Percentiles rank a stretch among this genome's conserved stretches.
phyloP scores from a whole-genome alignment of 2,113 vertebrate genomes.

The Gymnocephalus cernua region DNA sequence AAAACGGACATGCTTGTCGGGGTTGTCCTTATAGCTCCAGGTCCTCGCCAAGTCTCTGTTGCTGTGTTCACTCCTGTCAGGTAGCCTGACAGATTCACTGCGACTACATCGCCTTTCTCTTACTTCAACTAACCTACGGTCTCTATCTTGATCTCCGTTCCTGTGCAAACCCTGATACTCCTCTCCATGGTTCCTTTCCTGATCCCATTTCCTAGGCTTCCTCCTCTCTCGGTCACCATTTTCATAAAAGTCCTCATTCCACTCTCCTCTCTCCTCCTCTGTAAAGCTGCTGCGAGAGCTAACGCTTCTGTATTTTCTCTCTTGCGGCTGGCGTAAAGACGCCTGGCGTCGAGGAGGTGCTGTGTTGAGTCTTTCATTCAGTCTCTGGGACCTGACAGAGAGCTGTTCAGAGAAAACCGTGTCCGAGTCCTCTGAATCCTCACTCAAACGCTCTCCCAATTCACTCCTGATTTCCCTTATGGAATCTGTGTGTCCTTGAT shows the following conservation, averaged over 20 bases:
- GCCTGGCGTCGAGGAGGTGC: constrained; percentile 31
- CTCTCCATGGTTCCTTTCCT: constrained; percentile 25
- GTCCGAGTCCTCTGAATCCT: constrained; percentile 77
- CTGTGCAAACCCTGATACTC: constrained; percentile 24
- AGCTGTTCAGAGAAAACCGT: constrained; percentile 58
- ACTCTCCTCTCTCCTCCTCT: constrained; percentile 34
- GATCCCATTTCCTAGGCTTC: constrained; percentile 8
- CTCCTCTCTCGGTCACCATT: constrained; percentile 25
- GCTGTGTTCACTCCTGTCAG: constrained; percentile 21
- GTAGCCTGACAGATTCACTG: constrained; percentile 61
- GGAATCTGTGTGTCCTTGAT: constrained; percentile 62
- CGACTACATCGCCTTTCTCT: constrained; percentile 45
- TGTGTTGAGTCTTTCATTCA: constrained; percentile 46
- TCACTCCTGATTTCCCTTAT: constrained; percentile 61
- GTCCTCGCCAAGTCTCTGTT: constrained; percentile 63
- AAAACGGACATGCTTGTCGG: constrained; percentile 80
- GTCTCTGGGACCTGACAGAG: constrained; percentile 54
- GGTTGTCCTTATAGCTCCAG: constrained; percentile 68
- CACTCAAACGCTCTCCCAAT: constrained; percentile 60
- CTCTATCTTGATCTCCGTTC: constrained; percentile 21
- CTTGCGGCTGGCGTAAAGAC: constrained; percentile 30
- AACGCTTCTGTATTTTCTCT: constrained; percentile 48
- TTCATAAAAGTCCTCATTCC: constrained; percentile 28
- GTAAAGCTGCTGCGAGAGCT: constrained; percentile 49
- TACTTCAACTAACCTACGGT: background rate